Base-by-base conservation (phyloP, 1,140 invertebrate genomes). In the Formica exsecta region DNA sequence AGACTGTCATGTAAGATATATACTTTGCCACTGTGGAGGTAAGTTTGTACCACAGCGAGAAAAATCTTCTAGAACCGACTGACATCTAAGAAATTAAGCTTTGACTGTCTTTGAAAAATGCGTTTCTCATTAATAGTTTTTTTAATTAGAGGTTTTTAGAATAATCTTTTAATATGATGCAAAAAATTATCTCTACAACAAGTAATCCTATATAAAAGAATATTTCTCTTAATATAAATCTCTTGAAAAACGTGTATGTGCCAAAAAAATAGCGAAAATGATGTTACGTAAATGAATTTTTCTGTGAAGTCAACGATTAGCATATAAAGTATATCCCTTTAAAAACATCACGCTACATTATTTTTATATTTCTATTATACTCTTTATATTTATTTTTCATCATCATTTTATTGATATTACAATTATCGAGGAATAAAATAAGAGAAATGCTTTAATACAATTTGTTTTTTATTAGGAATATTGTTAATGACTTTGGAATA, bases 231-330 rank as follows among this genome's bases (percentile, higher is more conserved):
- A 13, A 74, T 32, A 6, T 8, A 65, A 48, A 64, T 29, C 57
- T 29, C 22, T 62, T 41, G 8, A 19, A 11, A 38, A 41, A 7
- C 19, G 19, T 16, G 11, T n/a, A 13, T 9, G 2, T 32, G 3
- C 0, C 3, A 64, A 44, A n/a, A 29, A 25, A 61, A 8, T 61
- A 41, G 16, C 7, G 36, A 3, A 41, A 38, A 25, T 29, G 3
- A 16, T 22, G 5, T 44, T 68, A 13, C 11, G 19, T 62, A 48
- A 65, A 77, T 77, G 64, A 44, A 65, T 32, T 36, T 76, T 22
- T 0, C 0, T 36, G 7, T 32, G 0, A 19, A 22, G 32, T 9
- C 13, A 16, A 48, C 32, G 6, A 51, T 65, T 51, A 19, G 8
- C 5, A 11, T 36, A 19, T 29, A 61, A 3, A 32, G 38, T 32